phyloP scores from a whole-genome alignment of 2,888 invertebrate species.

The Labia minor region DNA sequence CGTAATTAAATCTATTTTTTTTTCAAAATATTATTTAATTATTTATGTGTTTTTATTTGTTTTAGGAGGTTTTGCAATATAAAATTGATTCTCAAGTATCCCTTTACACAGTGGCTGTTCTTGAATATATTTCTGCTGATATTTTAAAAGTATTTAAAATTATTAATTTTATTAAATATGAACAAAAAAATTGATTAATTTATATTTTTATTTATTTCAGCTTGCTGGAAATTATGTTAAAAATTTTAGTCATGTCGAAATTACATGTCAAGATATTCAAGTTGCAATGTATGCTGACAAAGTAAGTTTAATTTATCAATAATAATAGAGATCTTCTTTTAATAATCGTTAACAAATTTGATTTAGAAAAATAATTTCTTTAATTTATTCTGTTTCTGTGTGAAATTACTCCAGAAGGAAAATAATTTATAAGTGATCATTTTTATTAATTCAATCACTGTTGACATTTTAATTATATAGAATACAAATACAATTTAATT shows the following conservation, averaged over 20 bases:
- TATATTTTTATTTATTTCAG: slow-evolving; percentile 34
- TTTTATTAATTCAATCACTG: too few relatives aligned
- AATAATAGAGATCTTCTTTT: too few relatives aligned
- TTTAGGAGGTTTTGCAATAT: slow-evolving; percentile 71
- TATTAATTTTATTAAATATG: not conserved
- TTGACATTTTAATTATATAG: too few relatives aligned
- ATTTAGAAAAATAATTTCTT: slow-evolving; percentile 17
- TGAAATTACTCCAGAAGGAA: slow-evolving; percentile 28
- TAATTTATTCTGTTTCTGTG: slow-evolving; percentile 27
- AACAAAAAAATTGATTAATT: not conserved
- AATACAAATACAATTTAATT: too few relatives aligned
- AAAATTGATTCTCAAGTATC: slow-evolving; percentile 82
- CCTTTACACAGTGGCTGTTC: slow-evolving; percentile 79
- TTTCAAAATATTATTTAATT: slow-evolving; percentile 8
- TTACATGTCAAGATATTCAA: slow-evolving; percentile 88
- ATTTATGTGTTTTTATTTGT: slow-evolving; percentile 28
- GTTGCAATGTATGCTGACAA: slow-evolving; percentile 97
- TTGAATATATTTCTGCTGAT: slow-evolving; percentile 92
- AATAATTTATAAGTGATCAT: too few relatives aligned
- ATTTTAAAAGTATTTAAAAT: slow-evolving; percentile 60
- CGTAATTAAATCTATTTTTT: too few relatives aligned
- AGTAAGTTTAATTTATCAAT: slow-evolving; percentile 50
- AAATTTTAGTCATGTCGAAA: slow-evolving; percentile 83
- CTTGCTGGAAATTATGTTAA: slow-evolving; percentile 95
- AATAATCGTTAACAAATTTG: too few relatives aligned